phyloP scores from a whole-genome alignment of 2,113 vertebrate species.

The Anser brachyrhynchus region DNA sequence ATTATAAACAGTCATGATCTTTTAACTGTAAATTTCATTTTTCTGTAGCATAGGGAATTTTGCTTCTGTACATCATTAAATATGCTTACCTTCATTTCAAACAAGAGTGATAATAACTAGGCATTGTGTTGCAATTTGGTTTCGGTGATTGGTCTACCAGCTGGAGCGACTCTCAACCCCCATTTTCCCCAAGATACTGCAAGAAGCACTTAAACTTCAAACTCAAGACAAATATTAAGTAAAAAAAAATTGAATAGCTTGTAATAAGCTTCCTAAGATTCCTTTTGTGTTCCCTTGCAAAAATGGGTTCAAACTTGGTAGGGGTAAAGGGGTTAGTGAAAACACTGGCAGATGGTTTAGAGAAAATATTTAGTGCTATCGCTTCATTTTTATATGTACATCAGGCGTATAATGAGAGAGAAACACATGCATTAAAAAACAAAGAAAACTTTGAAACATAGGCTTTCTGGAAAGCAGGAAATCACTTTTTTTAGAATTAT shows the following conservation, averaged over 20 bases:
- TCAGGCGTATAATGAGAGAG: background rate
- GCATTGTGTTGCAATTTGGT: background rate
- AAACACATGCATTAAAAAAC: background rate
- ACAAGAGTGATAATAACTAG: background rate
- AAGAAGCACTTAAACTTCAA: background rate
- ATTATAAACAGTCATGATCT: background rate
- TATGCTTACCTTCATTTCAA: background rate
- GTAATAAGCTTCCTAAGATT: background rate
- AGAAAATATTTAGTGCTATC: background rate
- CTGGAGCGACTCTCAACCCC: background rate
- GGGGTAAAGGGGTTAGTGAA: background rate
- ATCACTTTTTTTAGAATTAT: fast-evolving
- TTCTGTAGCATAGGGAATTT: background rate
- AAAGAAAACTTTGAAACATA: background rate
- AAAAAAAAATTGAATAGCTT: background rate
- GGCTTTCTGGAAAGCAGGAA: background rate
- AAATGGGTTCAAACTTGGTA: background rate
- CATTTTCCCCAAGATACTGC: background rate
- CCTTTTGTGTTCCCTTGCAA: background rate
- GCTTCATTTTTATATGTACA: background rate
- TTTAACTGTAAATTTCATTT: background rate
- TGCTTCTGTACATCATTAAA: background rate
- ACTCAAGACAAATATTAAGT: background rate
- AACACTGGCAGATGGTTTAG: background rate
- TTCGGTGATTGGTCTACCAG: background rate